Evolutionary conservation across 2,113 vertebrate genomes (phyloP), one percentile per base, ranked within the genome.

Genomic region (Cottus gobio): DNA sequence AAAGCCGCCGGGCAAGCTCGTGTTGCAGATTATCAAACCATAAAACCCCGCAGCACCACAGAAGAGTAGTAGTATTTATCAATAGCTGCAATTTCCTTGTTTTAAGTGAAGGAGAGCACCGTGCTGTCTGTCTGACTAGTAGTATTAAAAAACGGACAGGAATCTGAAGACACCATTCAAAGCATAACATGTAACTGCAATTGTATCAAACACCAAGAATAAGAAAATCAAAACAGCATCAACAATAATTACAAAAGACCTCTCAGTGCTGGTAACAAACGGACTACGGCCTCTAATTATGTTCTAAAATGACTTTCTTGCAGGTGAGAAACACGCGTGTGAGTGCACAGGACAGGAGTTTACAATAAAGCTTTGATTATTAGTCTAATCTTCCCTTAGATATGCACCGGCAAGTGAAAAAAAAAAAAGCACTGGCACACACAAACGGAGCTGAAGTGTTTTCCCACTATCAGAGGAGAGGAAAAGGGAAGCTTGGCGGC

Each of bases 91-190:
- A 91, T 89, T 84, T 95, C 94, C 92, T 93, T 89, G 87, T 95
- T 94, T 94, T 90, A 93, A 92, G 93, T 95, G 92, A 91, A 95
- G 90, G 92, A 94, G 90, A 95, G 93, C 95, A 96, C 93, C 94
- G 58, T 91, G 89, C 84, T 88, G 91, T 92, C 84, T 85, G 86
- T 87, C 82, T 87, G 88, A 86, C 79, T 75, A 92, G 87, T 87
- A 91, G 88, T 92, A 93, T 83, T 90, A 80, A 81, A 94, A 94
- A 93, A 82, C 65, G 54, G 80, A 91, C 91, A 89, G 85, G 87
- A 89, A 90, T 92, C 89, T 88, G 90, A 85, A 90, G 82, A 93
- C 85, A 86, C 84, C 79, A 85, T 81, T 87, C 84, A 92, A 94
- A 91, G 86, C 87, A 91, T 77, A 81, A 93, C 82, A 79, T 61